phyloP scores from a whole-genome alignment of 2,797 vertebrate species.

The Tokudaia tokunoshimensis region DNA sequence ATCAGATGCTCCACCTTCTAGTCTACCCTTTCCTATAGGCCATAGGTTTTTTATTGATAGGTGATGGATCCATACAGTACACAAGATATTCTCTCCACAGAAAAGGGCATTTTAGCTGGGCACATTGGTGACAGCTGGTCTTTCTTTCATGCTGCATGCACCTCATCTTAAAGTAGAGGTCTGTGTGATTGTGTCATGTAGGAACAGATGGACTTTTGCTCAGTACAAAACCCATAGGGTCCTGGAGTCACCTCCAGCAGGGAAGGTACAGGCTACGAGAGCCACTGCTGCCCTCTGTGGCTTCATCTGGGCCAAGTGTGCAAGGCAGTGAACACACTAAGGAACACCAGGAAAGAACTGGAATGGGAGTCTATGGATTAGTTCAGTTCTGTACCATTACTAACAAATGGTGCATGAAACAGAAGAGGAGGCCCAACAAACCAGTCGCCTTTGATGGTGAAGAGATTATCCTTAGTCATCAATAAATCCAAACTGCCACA shows the following conservation, averaged over 20 bases:
- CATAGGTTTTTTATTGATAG: neutral
- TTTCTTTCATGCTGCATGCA: neutral
- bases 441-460: neutral
- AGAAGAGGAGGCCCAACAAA: neutral
- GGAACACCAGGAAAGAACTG: conserved; percentile 63
- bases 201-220: neutral
- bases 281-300: neutral
- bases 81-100: neutral
- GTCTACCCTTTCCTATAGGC: neutral
- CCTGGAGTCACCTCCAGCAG: conserved; percentile 31
- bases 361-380: conserved; percentile 47
- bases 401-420: neutral
- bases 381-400: conserved; percentile 61
- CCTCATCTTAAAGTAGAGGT: neutral
- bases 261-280: conserved; percentile 54
- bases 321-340: neutral
- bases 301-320: neutral
- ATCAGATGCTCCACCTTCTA: neutral
- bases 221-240: neutral
- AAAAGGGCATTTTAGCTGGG: neutral
- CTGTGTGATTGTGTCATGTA: neutral
- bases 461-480: neutral
- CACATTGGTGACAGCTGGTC: neutral
- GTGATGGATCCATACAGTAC: neutral
- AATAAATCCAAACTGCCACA: neutral